Percentiles rank a stretch among this genome's conserved stretches.
phyloP scores from a whole-genome alignment of 2,888 invertebrate species.

The Mongoloraphidia duomilia region DNA sequence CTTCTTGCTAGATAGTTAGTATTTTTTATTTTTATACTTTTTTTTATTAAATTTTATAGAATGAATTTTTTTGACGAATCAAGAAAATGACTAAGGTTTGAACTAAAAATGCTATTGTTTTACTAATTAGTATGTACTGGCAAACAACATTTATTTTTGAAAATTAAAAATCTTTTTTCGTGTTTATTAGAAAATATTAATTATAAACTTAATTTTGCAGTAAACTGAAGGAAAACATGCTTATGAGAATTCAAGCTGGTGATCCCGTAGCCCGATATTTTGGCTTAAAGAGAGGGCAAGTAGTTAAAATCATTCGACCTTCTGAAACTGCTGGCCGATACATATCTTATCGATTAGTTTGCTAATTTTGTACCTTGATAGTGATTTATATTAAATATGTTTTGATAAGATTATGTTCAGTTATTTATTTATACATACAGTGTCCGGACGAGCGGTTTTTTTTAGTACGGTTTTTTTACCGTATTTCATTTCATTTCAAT shows the following conservation, averaged over 20 bases:
- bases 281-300: constrained; percentile 95
- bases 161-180: constrained; percentile 91
- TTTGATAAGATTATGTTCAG: too few species aligned
- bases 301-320: constrained; percentile 93
- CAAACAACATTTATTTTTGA: too few species aligned
- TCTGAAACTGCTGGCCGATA: constrained; percentile 98
- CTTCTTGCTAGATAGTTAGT: constrained; percentile 74
- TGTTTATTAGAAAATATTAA: constrained; percentile 58
- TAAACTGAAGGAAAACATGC: constrained; percentile 95
- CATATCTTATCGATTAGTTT: constrained; percentile 92
- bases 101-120: too few species aligned
- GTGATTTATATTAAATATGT: neutral
- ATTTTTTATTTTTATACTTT: constrained; percentile 31
- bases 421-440: too few species aligned
- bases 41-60: too few species aligned
- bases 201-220: constrained; percentile 27
- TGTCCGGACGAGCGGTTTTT: too few species aligned
- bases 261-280: constrained; percentile 98
- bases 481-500: too few species aligned
- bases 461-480: too few species aligned
- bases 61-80: too few species aligned
- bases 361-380: constrained; percentile 32
- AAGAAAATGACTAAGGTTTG: too few species aligned
- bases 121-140: too few species aligned
- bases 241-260: constrained; percentile 97